These are phyloP conservation scores for Premnoplex brunnescens DNA, from an alignment of 2,797 vertebrate species.

Conservation along the genomic window DNA sequence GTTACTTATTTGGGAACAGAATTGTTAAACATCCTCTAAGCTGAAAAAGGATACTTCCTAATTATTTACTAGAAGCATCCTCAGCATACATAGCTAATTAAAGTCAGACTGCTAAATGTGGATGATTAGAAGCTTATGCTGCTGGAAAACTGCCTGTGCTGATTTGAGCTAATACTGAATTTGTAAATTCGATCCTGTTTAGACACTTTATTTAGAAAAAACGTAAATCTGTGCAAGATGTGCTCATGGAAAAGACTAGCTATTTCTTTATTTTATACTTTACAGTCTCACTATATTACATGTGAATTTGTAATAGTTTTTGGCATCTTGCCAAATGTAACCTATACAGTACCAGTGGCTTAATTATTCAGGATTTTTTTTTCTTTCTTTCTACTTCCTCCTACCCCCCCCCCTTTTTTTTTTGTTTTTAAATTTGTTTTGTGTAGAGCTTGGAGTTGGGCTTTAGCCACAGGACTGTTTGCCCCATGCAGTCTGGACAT, in stretches of 20 bases:
- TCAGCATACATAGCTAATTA: not conserved
- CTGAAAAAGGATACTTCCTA: not conserved
- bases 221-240: not conserved
- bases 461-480: not conserved
- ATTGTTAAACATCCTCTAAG: conserved; percentile 2
- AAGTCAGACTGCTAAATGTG: not conserved
- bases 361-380: not conserved
- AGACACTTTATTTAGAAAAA: conserved; percentile 2
- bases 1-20: conserved; percentile 20
- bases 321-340: not conserved
- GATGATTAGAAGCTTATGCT: conserved; percentile 28
- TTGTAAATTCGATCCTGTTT: not conserved
- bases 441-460: not conserved
- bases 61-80: conserved; percentile 20
- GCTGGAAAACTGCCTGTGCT: conserved; percentile 7
- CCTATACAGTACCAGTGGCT: not conserved
- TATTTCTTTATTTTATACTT: not conserved
- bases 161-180: not conserved
- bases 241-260: not conserved
- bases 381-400: not conserved
- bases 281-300: not conserved
- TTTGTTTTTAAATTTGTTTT: not conserved
- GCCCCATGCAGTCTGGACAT: rapidly evolving
- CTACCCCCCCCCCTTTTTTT: not conserved
- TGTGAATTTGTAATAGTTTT: not conserved